A percentile compares a stretch with the other conserved stretches of the same genome.
Conservation (phyloP, 2,113 vertebrate genomes). For the Ivindomyrus marchei region DNA sequence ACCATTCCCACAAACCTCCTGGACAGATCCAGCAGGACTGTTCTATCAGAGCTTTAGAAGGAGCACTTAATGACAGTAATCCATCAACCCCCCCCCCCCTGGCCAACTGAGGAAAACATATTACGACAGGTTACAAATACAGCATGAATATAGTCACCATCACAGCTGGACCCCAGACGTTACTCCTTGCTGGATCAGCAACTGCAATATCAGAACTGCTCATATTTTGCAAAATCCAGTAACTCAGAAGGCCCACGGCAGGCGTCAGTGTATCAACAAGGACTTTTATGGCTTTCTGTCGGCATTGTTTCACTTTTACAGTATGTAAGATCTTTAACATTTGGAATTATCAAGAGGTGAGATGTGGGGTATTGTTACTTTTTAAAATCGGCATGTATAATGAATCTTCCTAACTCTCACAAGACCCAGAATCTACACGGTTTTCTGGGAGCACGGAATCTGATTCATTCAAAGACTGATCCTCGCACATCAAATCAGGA, state of each 20-base stretch:
- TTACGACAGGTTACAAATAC: conserved; percentile 6
- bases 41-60: conserved; percentile 8
- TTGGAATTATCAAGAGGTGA: neutral
- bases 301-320: neutral
- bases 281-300: neutral
- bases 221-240: neutral
- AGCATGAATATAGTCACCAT: neutral
- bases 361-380: neutral
- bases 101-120: neutral
- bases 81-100: neutral
- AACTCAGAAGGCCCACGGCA: too few relatives aligned
- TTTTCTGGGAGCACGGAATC: neutral
- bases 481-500: neutral
- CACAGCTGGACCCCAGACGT: neutral
- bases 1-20: neutral
- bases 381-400: neutral
- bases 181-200: neutral
- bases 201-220: neutral
- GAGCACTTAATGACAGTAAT: conserved; percentile 13
- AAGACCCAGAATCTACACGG: neutral
- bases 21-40: neutral
- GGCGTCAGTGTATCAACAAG: neutral
- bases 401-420: neutral
- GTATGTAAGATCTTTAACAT: neutral
- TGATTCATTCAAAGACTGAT: neutral